Conservation (phyloP, 1,140 invertebrate genomes). For the Ostrea edulis region DNA sequence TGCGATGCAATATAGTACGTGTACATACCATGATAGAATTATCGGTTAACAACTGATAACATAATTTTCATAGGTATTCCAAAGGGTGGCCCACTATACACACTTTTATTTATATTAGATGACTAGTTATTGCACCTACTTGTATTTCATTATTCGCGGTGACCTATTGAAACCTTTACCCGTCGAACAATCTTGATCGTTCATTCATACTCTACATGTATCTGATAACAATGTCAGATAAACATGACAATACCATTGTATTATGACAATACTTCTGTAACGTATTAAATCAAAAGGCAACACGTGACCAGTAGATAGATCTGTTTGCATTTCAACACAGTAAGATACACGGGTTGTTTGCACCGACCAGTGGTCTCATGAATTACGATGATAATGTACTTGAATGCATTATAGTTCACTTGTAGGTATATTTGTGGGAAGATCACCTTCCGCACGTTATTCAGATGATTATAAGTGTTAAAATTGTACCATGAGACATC, state of each 20-base stretch:
- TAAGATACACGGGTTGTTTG: no score
- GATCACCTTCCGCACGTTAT: no score
- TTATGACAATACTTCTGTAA: no score
- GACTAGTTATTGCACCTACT: not conserved
- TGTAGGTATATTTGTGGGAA: no score
- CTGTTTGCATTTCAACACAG: no score
- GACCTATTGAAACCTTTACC: not conserved
- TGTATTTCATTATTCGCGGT: slow-evolving; percentile 8
- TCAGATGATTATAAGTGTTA: no score
- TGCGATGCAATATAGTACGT: not conserved
- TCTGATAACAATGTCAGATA: not conserved
- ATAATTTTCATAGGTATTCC: not conserved
- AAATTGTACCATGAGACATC: no score
- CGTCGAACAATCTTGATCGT: not conserved
- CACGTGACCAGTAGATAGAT: no score
- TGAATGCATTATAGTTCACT: no score
- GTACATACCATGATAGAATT: not conserved
- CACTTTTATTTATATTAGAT: not conserved
- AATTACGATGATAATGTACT: no score
- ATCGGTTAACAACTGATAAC: not conserved
- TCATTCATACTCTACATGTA: not conserved
- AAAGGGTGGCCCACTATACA: not conserved
- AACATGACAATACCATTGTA: not conserved
- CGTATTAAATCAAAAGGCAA: no score
- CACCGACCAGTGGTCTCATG: no score